Evolutionary conservation across 2,113 vertebrate genomes (phyloP).

Genomic region (Sclerurus mexicanus): DNA sequence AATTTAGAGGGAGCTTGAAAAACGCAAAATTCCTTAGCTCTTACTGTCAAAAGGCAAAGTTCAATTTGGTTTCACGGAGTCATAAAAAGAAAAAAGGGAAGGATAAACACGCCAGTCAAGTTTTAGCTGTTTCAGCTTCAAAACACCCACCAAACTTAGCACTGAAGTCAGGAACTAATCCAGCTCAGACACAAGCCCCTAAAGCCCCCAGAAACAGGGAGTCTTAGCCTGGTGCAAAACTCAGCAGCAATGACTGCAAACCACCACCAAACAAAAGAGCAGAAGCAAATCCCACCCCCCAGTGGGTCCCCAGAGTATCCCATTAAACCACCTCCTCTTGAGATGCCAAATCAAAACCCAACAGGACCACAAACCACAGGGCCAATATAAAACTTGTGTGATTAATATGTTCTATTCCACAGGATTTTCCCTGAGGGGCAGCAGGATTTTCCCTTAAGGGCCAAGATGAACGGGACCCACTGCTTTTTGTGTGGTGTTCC

Average conservation of each 20-base stretch:
- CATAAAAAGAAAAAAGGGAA: neutral
- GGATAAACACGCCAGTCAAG: neutral
- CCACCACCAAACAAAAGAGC: neutral
- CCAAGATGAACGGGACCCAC: rapidly evolving
- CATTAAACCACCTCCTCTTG: neutral
- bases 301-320: rapidly evolving
- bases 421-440: neutral
- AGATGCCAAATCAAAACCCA: neutral
- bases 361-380: neutral
- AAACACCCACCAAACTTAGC: neutral
- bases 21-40: neutral
- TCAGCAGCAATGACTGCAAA: neutral
- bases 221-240: neutral
- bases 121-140: neutral
- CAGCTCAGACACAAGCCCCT: neutral
- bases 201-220: neutral
- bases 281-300: neutral
- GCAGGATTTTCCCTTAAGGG: neutral
- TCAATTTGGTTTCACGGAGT: neutral
- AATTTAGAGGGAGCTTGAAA: neutral
- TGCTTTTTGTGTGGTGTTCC: neutral
- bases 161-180: neutral
- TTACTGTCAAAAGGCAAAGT: neutral
- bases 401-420: rapidly evolving
- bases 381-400: neutral